Evolutionary conservation across 2,888 invertebrate species (phyloP).

Genomic region (Agonopterix arenella): DNA sequence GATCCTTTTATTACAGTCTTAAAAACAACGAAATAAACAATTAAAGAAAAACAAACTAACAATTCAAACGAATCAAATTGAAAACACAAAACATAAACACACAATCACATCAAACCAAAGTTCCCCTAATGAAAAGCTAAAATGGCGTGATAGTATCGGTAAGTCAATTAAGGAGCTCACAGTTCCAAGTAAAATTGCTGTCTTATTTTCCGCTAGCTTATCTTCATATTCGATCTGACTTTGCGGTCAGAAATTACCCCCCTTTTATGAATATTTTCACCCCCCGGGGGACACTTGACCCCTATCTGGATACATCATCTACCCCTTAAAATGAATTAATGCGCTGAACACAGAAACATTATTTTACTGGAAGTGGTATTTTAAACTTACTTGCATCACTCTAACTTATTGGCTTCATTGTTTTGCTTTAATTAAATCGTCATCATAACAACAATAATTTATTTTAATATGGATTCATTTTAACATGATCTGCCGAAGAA

Average conservation of each 20-base stretch:
- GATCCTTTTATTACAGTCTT: too few species aligned
- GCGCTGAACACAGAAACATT: conserved; percentile 41
- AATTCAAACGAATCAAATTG: neutral
- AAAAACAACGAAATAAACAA: conserved; percentile 16
- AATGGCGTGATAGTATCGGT: conserved; percentile 60
- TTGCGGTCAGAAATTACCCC: conserved; percentile 66
- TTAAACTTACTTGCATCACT: too few species aligned
- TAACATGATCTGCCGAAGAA: too few species aligned
- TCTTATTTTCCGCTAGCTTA: conserved; percentile 67
- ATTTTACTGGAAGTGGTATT: conserved; percentile 24
- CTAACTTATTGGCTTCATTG: too few species aligned
- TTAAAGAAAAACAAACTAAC: neutral
- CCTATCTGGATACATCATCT: conserved; percentile 73
- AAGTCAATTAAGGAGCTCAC: conserved; percentile 68
- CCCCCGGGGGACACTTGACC: conserved; percentile 74
- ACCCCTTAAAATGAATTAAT: conserved; percentile 69
- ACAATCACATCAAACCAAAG: conserved; percentile 20
- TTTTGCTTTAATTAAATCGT: too few species aligned
- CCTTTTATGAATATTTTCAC: conserved; percentile 72
- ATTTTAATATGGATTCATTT: too few species aligned
- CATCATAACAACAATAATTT: too few species aligned
- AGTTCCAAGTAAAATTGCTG: conserved; percentile 69
- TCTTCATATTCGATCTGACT: conserved; percentile 68
- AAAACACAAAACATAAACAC: conserved; percentile 18
- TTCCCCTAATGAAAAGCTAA: conserved; percentile 57